Conservation (phyloP, 2,113 vertebrate species). For the Gadus chalcogrammus region DNA sequence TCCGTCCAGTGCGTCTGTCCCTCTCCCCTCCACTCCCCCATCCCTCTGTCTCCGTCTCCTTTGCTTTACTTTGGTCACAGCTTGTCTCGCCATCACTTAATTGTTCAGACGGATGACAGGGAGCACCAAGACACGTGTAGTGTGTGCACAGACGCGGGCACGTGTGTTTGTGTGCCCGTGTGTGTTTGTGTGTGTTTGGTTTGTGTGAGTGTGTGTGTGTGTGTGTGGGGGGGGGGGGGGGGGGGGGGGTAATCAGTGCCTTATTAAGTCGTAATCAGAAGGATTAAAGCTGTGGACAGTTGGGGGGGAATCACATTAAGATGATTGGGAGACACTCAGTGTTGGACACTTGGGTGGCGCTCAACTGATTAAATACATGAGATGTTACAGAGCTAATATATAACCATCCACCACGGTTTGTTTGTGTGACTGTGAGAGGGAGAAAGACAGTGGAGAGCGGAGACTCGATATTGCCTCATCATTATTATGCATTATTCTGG, state of each 20-base stretch:
- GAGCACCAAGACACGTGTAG: slow-evolving; percentile 22
- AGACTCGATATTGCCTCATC: background rate
- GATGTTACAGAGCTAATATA: slow-evolving; percentile 50
- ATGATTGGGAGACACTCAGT: slow-evolving; percentile 65
- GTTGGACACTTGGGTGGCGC: slow-evolving; percentile 59
- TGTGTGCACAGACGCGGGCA: background rate
- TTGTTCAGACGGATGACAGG: slow-evolving; percentile 38
- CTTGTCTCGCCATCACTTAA: slow-evolving; percentile 54
- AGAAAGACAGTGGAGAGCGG: too few species aligned
- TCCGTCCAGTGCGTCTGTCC: slow-evolving; percentile 29
- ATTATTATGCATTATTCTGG: slow-evolving; percentile 3
- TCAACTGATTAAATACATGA: slow-evolving; percentile 64
- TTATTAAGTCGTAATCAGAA: slow-evolving; percentile 57
- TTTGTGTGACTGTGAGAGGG: background rate
- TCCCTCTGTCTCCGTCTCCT: slow-evolving; percentile 41
- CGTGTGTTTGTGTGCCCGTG: background rate
- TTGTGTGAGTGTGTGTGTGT: background rate
- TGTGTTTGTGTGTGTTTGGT: background rate
- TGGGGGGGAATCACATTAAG: slow-evolving; percentile 65
- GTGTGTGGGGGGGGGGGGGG: background rate
- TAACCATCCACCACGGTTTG: slow-evolving; percentile 5
- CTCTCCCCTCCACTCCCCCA: slow-evolving; percentile 37
- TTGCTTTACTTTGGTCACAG: slow-evolving; percentile 40
- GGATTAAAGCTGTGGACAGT: slow-evolving; percentile 48
- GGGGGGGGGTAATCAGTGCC: slow-evolving; percentile 29